Percentiles rank a stretch among this genome's conserved stretches.
Evolutionary conservation across 92 coral and sea anemone genomes (phyloP).

Genomic region (Plumapathes pennacea): DNA sequence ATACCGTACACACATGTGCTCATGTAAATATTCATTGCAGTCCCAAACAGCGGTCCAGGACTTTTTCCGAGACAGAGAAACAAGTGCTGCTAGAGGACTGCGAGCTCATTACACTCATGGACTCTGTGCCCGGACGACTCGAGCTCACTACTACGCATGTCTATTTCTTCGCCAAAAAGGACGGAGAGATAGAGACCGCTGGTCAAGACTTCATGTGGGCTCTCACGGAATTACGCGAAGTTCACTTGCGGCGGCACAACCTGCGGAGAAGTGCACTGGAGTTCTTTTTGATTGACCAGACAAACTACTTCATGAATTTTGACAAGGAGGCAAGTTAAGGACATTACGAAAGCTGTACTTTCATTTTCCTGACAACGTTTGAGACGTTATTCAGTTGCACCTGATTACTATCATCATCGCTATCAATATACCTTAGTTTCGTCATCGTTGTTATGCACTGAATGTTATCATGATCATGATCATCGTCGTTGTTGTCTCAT

Average conservation of each 20-base stretch:
- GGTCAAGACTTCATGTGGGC: conserved; percentile 89
- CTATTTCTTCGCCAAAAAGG: conserved; percentile 70
- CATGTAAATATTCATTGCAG: conserved; percentile 22
- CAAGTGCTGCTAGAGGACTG: conserved; percentile 61
- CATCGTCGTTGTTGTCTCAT: too few species aligned
- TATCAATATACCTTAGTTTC: too few species aligned
- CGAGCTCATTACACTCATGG: conserved; percentile 90
- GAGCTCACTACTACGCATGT: conserved; percentile 80
- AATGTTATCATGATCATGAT: too few species aligned
- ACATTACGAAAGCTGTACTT: not conserved
- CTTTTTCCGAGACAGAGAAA: conserved; percentile 57
- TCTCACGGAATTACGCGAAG: conserved; percentile 81
- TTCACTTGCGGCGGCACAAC: conserved; percentile 88
- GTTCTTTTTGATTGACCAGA: conserved; percentile 91
- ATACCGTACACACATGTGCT: too few species aligned
- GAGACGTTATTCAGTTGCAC: too few species aligned
- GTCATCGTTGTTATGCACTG: too few species aligned
- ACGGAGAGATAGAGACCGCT: conserved; percentile 46
- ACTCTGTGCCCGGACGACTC: conserved; percentile 75
- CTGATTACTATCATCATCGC: too few species aligned
- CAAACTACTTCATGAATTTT: conserved; percentile 91
- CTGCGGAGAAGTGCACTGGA: conserved; percentile 92
- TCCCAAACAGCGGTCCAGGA: conserved; percentile 34
- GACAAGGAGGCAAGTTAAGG: conserved; percentile 70
- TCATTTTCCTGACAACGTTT: too few species aligned